Evolutionary conservation across 2,888 invertebrate species (phyloP), one percentile per base, ranked within the genome.

Genomic region (Protodeltote pygarga): DNA sequence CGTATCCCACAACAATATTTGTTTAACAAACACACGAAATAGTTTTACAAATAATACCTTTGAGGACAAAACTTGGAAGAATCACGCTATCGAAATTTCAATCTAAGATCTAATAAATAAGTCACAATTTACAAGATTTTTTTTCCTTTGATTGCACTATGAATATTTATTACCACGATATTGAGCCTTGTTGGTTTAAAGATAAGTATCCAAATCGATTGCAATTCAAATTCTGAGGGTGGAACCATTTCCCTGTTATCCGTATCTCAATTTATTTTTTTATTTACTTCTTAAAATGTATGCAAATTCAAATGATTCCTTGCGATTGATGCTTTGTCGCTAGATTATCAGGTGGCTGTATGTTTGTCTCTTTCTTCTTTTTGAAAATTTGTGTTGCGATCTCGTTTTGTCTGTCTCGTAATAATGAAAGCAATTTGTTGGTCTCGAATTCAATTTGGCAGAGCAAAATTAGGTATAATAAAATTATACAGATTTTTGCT

Each of bases 401-500:
- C 71, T 68, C 71, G 42, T 57, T 79, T 64, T 44, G 2, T 28
- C 65, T 21, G 32, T 73, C 21, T 51, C 16, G 32, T 35, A 42
- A 66, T 68, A 68, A 70, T 68, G 64, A 53, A 68, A 76, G 80
- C 78, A 83, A 85, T 86, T 86, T 81, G 54, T 33, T 34, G 64
- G 48, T 35, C 44, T 57, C 49, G 57, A 55, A 66, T 85, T 87
- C 83, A 83, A 87, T 86, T 85, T 82, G 73, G 65, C 45, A 67
- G 73, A 75, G 68, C 60, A 50, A 58, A 68, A 70, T 70, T 61
- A 73, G 68, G 83, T 81, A 81, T 79, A 85, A 89, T 88, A 88
- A 90, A 91, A 90, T 91, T 91, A 91, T 90, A 89, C 89, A 81
- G 87, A 80, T 82, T 83, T 79, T 63, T 55, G 57, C 58, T 72